A percentile compares a stretch with the other conserved stretches of the same genome.
These are phyloP conservation scores for Pseudocheirus occidentalis DNA, from an alignment of 2,797 vertebrate species.

Conservation along the genomic window DNA sequence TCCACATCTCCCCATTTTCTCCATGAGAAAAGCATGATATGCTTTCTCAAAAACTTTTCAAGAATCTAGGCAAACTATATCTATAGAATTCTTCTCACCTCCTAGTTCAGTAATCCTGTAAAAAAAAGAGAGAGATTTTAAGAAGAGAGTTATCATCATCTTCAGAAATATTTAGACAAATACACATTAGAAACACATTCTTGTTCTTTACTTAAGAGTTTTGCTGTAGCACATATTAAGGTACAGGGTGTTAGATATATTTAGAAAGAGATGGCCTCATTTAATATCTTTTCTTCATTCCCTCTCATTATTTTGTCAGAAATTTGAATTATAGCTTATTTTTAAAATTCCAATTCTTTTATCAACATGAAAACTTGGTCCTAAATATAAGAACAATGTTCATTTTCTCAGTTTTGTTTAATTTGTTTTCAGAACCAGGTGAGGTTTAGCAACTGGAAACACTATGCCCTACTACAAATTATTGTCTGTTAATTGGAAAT, in stretches of 20 bases:
- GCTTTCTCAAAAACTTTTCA: neutral
- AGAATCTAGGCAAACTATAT: neutral
- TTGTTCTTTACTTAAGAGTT: neutral
- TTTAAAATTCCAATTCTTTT: neutral
- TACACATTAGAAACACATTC: neutral
- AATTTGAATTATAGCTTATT: neutral
- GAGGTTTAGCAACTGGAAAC: neutral
- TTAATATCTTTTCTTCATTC: neutral
- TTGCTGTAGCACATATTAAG: neutral
- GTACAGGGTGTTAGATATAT: neutral
- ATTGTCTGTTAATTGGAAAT: neutral
- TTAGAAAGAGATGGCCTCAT: neutral
- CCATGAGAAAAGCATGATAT: neutral
- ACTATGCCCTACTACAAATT: neutral
- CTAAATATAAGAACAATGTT: neutral
- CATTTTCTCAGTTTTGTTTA: neutral
- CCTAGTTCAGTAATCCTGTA: neutral
- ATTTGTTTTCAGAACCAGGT: neutral
- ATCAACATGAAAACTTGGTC: neutral
- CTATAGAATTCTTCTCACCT: neutral
- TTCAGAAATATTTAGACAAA: neutral
- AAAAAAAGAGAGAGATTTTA: neutral
- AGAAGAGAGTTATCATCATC: neutral
- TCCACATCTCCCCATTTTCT: neutral
- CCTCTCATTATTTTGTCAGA: neutral